These are phyloP conservation scores for Orius laevigatus DNA, from an alignment of 1,140 invertebrate species.

Conservation along the genomic window DNA sequence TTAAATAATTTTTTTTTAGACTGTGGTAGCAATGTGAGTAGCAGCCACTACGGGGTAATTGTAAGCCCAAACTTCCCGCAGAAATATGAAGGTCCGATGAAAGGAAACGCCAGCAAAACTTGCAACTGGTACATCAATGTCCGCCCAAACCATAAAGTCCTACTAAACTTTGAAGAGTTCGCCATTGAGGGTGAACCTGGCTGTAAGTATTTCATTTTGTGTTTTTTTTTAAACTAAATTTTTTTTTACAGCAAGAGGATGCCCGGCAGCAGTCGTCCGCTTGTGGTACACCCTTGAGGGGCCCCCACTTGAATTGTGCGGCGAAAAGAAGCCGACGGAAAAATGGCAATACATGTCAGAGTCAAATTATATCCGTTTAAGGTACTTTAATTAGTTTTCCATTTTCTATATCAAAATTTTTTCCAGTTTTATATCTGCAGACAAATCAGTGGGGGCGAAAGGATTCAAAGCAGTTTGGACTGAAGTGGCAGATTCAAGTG, in stretches of 20 bases:
- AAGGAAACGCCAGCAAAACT: conserved; percentile 56
- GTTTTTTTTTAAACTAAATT: neutral
- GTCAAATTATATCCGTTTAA: conserved; percentile 62
- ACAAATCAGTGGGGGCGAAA: conserved; percentile 62
- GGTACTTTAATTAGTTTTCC: conserved; percentile 31
- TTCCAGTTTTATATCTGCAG: conserved; percentile 62
- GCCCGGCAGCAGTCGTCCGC: conserved; percentile 73
- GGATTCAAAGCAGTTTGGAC: conserved; percentile 84
- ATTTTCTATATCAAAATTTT: conserved; percentile 13
- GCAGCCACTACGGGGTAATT: conserved; percentile 69
- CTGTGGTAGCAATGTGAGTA: conserved; percentile 79
- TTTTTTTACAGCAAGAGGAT: conserved; percentile 53
- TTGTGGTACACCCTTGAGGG: conserved; percentile 62
- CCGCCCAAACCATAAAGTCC: conserved; percentile 57
- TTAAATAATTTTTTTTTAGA: conserved; percentile 33
- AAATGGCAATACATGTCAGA: conserved; percentile 72
- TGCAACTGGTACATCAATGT: conserved; percentile 89
- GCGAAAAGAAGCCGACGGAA: conserved; percentile 52
- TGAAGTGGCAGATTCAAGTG: conserved; percentile 46
- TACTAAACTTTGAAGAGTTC: conserved; percentile 76
- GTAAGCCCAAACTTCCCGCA: conserved; percentile 70
- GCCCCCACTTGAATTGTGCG: conserved; percentile 74
- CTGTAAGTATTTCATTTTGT: conserved; percentile 34
- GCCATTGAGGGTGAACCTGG: conserved; percentile 74
- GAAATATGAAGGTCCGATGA: conserved; percentile 62